Percentiles rank a stretch among this genome's conserved stretches.
Conservation (phyloP, 2,888 invertebrate genomes). For the Anthoptus insignis region DNA sequence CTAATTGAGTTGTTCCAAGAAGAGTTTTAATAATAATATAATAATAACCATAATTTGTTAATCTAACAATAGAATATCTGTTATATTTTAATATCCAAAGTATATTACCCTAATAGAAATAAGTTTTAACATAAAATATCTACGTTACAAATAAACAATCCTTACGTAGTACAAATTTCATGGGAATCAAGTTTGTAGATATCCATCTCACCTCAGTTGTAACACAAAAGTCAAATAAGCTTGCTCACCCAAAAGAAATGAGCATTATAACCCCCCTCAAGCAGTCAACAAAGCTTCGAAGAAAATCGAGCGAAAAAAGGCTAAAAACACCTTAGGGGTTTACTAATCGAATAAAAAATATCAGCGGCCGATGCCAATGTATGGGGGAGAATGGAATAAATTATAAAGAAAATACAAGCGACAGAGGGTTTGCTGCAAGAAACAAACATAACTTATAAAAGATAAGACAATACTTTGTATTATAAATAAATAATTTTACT, state of each 20-base stretch:
- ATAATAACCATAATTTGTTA: no score
- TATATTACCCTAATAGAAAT: no score
- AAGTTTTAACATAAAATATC: no score
- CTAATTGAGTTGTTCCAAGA: no score
- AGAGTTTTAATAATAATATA: no score
- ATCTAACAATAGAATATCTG: no score
- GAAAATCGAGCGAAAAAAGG: conserved; percentile 88
- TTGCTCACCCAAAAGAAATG: conserved; percentile 85
- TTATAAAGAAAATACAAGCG: conserved; percentile 86
- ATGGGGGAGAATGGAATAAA: conserved; percentile 85
- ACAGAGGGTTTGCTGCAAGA: conserved; percentile 78
- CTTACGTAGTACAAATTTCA: no score
- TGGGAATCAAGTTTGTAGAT: conserved; percentile 7
- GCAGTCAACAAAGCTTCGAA: conserved; percentile 87
- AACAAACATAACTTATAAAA: conserved; percentile 45
- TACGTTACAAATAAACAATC: no score
- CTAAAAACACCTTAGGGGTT: conserved; percentile 88
- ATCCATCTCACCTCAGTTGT: conserved; percentile 20
- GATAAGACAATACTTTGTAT: neutral
- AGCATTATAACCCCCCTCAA: conserved; percentile 82
- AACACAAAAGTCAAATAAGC: conserved; percentile 76
- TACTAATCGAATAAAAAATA: conserved; percentile 88
- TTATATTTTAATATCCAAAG: no score
- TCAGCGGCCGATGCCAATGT: conserved; percentile 87
- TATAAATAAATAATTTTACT: no score